Conservation (phyloP, 2,888 invertebrate genomes). For the Eueremaeus valkanovi region DNA sequence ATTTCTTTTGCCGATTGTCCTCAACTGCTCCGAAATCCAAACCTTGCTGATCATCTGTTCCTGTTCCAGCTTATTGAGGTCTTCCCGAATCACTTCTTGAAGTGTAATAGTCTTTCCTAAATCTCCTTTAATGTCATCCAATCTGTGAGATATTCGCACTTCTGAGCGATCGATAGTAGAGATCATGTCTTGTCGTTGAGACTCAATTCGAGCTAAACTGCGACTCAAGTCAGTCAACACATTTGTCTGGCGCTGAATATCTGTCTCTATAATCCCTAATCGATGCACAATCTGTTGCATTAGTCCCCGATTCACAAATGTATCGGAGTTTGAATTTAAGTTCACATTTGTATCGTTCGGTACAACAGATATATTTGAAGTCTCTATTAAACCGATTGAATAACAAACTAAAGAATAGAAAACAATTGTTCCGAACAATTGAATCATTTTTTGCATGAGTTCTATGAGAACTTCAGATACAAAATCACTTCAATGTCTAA, state of each 20-base stretch:
- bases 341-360: neutral
- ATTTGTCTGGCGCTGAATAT: conserved; percentile 39
- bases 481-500: too few species aligned
- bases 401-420: neutral
- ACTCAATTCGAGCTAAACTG: conserved; percentile 41
- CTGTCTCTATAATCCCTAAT: conserved; percentile 41
- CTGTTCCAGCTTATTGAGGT: conserved; percentile 48
- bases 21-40: conserved; percentile 44
- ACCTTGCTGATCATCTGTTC: conserved; percentile 46
- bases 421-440: neutral
- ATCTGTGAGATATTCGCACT: conserved; percentile 40
- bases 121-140: conserved; percentile 44
- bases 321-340: neutral
- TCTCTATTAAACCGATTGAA: neutral
- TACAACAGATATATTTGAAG: neutral
- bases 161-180: conserved; percentile 44
- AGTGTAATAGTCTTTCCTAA: conserved; percentile 46
- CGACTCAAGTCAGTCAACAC: conserved; percentile 40
- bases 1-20: conserved; percentile 37
- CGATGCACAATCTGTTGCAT: conserved; percentile 36
- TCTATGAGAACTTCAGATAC: too few species aligned
- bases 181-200: conserved; percentile 44
- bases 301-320: neutral
- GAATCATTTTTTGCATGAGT: too few species aligned
- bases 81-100: conserved; percentile 47